Conservation (phyloP, 2,888 invertebrate species). For the Diaphora mendica region DNA sequence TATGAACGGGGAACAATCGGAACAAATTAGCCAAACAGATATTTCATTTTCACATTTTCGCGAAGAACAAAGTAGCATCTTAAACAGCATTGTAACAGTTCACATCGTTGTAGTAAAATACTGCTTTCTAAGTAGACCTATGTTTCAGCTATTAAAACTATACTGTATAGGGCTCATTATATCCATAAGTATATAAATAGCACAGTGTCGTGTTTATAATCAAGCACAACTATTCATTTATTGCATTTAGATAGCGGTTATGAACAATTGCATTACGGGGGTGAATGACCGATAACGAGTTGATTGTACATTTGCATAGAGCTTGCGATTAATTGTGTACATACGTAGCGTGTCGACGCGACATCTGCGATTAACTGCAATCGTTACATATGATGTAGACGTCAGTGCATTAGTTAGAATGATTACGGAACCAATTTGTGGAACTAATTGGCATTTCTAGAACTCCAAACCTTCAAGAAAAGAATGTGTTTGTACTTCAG, state of each 20-base stretch:
- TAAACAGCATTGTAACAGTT: not conserved
- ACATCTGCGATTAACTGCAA: slow-evolving; percentile 1
- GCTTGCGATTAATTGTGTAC: slow-evolving; percentile 25
- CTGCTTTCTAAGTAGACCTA: not conserved
- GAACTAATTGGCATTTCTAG: not conserved
- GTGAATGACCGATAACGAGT: slow-evolving; percentile 47
- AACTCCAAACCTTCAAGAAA: not conserved
- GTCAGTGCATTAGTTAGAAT: not conserved
- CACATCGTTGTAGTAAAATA: not conserved
- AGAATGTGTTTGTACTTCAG: not conserved
- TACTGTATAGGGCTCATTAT: slow-evolving; percentile 9
- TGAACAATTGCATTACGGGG: slow-evolving; percentile 41
- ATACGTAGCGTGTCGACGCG: slow-evolving; percentile 8
- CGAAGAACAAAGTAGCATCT: not conserved
- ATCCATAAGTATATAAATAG: slow-evolving; percentile 29
- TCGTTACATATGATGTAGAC: not conserved
- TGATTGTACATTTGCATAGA: slow-evolving; percentile 29
- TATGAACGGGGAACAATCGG: not conserved
- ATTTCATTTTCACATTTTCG: not conserved
- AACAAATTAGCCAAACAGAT: not conserved
- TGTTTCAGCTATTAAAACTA: not conserved
- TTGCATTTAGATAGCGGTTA: slow-evolving; percentile 32
- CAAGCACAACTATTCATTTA: slow-evolving; percentile 39
- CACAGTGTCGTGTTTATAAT: slow-evolving; percentile 32
- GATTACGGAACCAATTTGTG: not conserved